Evolutionary conservation across 2,113 vertebrate genomes (phyloP).

Genomic region (Toxostoma redivivum): DNA sequence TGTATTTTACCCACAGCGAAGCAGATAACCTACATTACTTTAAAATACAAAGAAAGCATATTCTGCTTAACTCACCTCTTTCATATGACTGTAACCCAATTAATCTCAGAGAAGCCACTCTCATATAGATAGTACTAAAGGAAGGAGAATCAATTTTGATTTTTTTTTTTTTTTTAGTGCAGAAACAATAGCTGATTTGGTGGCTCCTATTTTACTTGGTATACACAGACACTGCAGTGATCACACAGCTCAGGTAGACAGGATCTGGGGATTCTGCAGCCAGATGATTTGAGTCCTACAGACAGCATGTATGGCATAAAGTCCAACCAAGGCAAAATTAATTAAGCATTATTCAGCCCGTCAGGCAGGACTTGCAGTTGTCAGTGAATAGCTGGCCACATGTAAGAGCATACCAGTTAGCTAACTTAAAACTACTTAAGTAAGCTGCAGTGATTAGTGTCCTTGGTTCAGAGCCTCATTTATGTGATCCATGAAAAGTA

Average conservation of each 20-base stretch:
- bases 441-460: neutral
- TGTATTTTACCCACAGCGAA: neutral
- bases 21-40: neutral
- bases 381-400: neutral
- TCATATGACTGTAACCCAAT: neutral
- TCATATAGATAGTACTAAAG: neutral
- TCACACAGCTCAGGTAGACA: neutral
- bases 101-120: slow-evolving; percentile 5
- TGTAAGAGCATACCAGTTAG: neutral
- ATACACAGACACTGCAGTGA: neutral
- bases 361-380: neutral
- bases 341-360: neutral
- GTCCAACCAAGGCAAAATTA: neutral
- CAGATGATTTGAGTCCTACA: neutral
- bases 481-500: neutral
- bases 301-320: neutral
- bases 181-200: neutral
- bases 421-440: neutral
- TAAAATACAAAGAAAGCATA: neutral
- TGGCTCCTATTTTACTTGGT: neutral
- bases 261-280: neutral
- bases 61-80: slow-evolving; percentile 39
- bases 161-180: neutral
- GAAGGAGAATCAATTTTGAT: neutral
- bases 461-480: neutral